These are phyloP conservation scores for Paelopatides confundens DNA, from an alignment of 53 echinoderm and acorn worm genomes.

Conservation along the genomic window DNA sequence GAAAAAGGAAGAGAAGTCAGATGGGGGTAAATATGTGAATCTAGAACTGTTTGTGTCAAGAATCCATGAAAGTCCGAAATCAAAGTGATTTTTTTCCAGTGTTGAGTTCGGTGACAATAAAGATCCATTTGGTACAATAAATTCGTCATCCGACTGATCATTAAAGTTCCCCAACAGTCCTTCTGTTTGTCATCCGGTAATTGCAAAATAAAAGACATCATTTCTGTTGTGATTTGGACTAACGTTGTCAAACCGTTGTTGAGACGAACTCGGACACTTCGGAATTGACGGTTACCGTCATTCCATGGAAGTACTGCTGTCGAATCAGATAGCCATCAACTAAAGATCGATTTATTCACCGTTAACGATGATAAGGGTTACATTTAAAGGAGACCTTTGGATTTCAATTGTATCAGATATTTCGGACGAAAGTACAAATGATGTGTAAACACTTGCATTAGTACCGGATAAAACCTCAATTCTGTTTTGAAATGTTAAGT, in stretches of 20 bases:
- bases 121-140: slow-evolving; percentile 58
- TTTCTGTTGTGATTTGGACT: slow-evolving; percentile 32
- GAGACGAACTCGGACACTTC: slow-evolving; percentile 56
- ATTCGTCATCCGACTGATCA: slow-evolving; percentile 60
- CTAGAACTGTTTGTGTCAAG: slow-evolving; percentile 45
- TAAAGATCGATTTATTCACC: slow-evolving; percentile 39
- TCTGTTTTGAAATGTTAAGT: slow-evolving; percentile 62
- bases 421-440: slow-evolving; percentile 60
- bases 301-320: slow-evolving; percentile 28
- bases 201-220: slow-evolving; percentile 72
- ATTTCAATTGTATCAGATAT: slow-evolving; percentile 58
- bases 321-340: slow-evolving; percentile 30
- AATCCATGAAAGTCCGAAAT: slow-evolving; percentile 61
- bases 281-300: slow-evolving; percentile 13
- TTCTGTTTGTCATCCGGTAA: slow-evolving; percentile 45
- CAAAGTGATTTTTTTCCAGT: slow-evolving; percentile 47
- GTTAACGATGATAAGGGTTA: slow-evolving; percentile 55
- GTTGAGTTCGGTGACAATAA: slow-evolving; percentile 30
- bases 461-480: slow-evolving; percentile 63
- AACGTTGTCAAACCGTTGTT: slow-evolving; percentile 40
- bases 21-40: slow-evolving; percentile 64
- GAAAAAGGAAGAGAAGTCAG: slow-evolving; percentile 54
- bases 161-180: slow-evolving; percentile 71
- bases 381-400: slow-evolving; percentile 50
- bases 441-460: slow-evolving; percentile 64